Evolutionary conservation across 2,888 invertebrate species (phyloP), one percentile per base, ranked within the genome.

Genomic region (Dendrolimus pini): DNA sequence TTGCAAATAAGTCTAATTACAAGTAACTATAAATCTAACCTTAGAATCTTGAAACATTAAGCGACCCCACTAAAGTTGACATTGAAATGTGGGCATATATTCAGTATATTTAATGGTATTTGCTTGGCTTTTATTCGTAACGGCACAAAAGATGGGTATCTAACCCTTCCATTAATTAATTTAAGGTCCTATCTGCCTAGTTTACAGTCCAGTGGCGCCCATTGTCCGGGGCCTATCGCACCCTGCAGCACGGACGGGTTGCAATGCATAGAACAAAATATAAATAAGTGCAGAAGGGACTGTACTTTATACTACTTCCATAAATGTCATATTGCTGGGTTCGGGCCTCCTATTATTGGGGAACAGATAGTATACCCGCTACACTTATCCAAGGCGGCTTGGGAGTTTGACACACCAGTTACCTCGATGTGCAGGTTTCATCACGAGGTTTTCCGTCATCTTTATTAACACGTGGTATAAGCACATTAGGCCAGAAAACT

Each of bases 161-260:
- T 67, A 65, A 67, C 67, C 68, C 72, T 74, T 65, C 58, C 64
- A 61, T 75, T 77, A 77, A 78, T 78, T 79, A 75, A 79, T 78
- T 76, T 75, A 73, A 73, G 75, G 70, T 62, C 62, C 63, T 64
- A 47, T 47, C 66, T 79, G 78, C 78, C 78, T 72, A 69, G 74
- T 78, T 79, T 63, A 78, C 75, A 74, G 77, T 72, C 75, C 74
- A 74, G 65, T 69, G 72, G 59, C 62, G 65, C 58, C 71, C 66
- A 75, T 78, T 78, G 76, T 77, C 65, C 67, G 61, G 58, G 65
- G 61, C 64, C 67, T 75, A 76, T 77, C 75, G 63, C 64, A 59
- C 61, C 67, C 65, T 61, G 61, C 67, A 66, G 67, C 59, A 53
- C 12, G 59, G 62, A 59, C 56, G 42, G 59, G 54, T 54, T 58